Base-by-base conservation (phyloP, 1,140 invertebrate species). In the Linepithema humile region DNA sequence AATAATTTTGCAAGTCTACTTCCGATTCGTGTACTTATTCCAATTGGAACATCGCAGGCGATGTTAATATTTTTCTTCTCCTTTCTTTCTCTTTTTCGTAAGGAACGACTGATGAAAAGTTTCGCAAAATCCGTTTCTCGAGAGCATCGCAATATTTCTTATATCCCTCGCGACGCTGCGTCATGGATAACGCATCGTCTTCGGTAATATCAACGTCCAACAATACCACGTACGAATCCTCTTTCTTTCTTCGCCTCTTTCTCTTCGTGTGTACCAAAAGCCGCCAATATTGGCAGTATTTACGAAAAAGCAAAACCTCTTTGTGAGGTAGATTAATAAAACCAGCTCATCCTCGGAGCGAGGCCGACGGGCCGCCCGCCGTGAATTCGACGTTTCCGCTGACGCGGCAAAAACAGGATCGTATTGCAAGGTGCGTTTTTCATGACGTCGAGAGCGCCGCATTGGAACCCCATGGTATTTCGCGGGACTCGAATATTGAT, bases 241-340 rank as follows among this genome's bases (percentile, higher is more conserved):
- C 77, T 55, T 64, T 85, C 78, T 67, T 60, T 75, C 59, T 50
- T 48, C 69, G 57, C 20, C 12, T 80, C 64, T 35, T 70, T 75
- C 78, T 84, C 65, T 88, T 67, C 70, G 35, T 35, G 78, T 65
- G 50, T 38, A 53, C 80, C 73, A 65, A 72, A 69, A 82, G 73
- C 74, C 82, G 70, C 74, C 69, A 82, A 87, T 91, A 89, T 92
- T 88, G 88, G 86, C 69, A 83, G 84, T 91, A 91, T 92, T 92
- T 91, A 86, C 87, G 86, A 91, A 88, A 91, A 88, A 90, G 62
- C 77, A 82, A 90, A 88, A 86, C 73, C 90, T 88, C 89, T 92
- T 92, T 90, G 91, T 88, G 82, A 89, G 88, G 62, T 84, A 90
- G 91, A 93, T 94, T 94, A 94, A 94, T 94, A 94, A 94, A 93